phyloP scores from a whole-genome alignment of 2,113 vertebrate genomes.

The Vicugna pacos region DNA sequence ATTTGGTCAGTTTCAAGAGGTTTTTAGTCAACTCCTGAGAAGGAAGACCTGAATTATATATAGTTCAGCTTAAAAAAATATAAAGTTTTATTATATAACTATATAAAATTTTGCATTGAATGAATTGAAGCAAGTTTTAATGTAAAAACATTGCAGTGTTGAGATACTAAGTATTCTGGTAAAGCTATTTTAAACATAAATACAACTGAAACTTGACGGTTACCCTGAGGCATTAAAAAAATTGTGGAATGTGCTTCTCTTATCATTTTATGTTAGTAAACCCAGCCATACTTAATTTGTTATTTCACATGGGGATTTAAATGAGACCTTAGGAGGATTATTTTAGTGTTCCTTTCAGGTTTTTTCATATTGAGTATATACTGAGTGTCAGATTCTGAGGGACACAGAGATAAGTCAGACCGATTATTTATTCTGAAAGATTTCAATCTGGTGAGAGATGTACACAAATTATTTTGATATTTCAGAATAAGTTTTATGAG shows the following conservation, averaged over 20 bases:
- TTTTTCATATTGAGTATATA: neutral
- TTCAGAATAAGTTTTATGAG: neutral
- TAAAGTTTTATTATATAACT: neutral
- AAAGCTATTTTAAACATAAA: neutral
- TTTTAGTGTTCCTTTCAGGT: neutral
- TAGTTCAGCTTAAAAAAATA: neutral
- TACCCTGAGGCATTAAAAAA: slow-evolving; percentile 6
- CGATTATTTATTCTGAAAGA: neutral
- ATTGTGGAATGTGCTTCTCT: neutral
- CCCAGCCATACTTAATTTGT: neutral
- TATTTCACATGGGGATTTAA: neutral
- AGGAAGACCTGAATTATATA: neutral
- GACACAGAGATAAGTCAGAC: neutral
- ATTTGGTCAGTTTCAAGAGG: neutral
- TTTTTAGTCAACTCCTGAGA: neutral
- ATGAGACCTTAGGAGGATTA: neutral
- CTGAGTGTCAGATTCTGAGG: neutral
- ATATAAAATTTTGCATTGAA: neutral
- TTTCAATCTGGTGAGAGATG: neutral
- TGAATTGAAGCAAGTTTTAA: neutral
- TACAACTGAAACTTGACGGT: neutral
- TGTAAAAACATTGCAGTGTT: neutral
- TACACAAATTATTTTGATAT: neutral
- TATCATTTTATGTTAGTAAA: neutral
- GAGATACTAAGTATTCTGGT: neutral